Evolutionary conservation across 2,797 vertebrate species (phyloP).

Genomic region (Orientallactaga sibirica): DNA sequence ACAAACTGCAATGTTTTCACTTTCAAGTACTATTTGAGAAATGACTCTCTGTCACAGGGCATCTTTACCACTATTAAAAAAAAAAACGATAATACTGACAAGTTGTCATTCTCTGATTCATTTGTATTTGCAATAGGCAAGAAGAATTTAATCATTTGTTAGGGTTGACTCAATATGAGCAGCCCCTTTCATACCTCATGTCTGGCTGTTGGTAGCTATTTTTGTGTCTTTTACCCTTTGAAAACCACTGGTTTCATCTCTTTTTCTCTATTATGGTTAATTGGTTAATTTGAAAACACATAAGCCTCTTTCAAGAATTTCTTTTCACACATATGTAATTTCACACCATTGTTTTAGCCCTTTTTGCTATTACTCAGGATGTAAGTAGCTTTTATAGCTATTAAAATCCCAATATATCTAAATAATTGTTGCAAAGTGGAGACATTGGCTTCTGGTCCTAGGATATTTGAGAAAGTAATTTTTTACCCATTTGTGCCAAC

Average conservation of each 20-base stretch:
- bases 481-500: neutral
- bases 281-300: neutral
- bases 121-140: neutral
- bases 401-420: neutral
- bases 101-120: neutral
- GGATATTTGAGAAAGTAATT: neutral
- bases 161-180: neutral
- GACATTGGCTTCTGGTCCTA: neutral
- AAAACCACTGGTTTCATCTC: neutral
- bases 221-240: neutral
- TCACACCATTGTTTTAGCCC: neutral
- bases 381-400: neutral
- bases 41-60: neutral
- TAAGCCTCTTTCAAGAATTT: neutral
- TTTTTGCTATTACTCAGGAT: neutral
- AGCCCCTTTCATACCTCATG: neutral
- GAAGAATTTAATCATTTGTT: neutral
- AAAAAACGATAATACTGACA: neutral
- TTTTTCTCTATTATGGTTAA: neutral
- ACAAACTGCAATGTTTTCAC: neutral
- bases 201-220: neutral
- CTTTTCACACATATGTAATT: neutral
- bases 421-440: neutral
- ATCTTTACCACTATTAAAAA: neutral
- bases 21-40: neutral